Percentiles rank a stretch among this genome's conserved stretches.
Evolutionary conservation across 2,888 invertebrate species (phyloP).

Genomic region (Koerneria pararmatus): DNA sequence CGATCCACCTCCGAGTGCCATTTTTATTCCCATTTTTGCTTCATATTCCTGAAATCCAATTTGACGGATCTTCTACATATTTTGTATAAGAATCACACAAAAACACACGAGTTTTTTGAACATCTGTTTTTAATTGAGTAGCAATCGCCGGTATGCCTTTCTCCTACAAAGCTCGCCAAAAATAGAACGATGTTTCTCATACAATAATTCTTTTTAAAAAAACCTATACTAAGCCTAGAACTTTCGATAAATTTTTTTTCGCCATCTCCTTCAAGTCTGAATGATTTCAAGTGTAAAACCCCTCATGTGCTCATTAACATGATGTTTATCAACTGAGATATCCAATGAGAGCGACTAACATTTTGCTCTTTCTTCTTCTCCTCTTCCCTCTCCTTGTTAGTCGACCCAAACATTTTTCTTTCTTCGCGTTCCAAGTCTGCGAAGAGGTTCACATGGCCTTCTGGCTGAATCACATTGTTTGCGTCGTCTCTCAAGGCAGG

Average conservation of each 20-base stretch:
- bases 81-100: too few species aligned
- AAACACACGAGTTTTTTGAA: too few species aligned
- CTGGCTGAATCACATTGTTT: too few species aligned
- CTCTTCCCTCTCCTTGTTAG: slow-evolving; percentile 80
- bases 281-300: too few species aligned
- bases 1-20: slow-evolving; percentile 78
- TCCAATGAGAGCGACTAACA: slow-evolving; percentile 12
- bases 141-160: not conserved
- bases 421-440: slow-evolving; percentile 33
- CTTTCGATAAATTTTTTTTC: too few species aligned
- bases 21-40: slow-evolving; percentile 90
- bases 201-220: too few species aligned
- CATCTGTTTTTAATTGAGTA: too few species aligned
- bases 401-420: slow-evolving; percentile 42
- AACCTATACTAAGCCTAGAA: too few species aligned
- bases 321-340: too few species aligned
- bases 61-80: not conserved
- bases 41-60: slow-evolving; percentile 75
- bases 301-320: too few species aligned
- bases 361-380: slow-evolving; percentile 83
- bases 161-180: not conserved
- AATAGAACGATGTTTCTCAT: not conserved
- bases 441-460: slow-evolving; percentile 79
- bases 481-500: too few species aligned
- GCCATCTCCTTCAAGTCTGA: too few species aligned